Evolutionary conservation across 1,140 invertebrate genomes (phyloP), one percentile per base, ranked within the genome.

Genomic region (Episyrphus balteatus): DNA sequence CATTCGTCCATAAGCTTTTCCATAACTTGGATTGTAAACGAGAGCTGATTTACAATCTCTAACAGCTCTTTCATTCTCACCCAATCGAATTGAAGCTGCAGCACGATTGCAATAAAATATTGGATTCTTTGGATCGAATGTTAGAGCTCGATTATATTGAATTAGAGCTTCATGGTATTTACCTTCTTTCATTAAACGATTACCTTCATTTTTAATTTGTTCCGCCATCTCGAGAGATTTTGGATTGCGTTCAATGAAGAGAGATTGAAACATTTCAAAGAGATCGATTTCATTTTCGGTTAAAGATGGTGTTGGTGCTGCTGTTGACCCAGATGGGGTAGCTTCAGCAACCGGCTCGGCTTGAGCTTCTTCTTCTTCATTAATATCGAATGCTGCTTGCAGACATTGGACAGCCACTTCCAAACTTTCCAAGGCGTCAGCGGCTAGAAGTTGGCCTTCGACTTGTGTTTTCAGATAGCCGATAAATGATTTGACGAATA

Each of bases 91-190:
- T 59, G 89, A 81, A 10, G 90, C 90, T 9, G 92, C 92, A 40
- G 92, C 92, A 54, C 93, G 79, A 67, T 96, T 97, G 62, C 92
- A 92, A 70, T 88, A 96, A 69, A 86, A 96, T n/a, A 96, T 86
- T 5, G 91, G 81, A 75, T 96, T 96, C 46, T 77, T 79, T 11
- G 78, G 77, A 66, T 95, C 88, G 33, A 92, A 69, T 52, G 83
- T 74, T 51, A 96, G 89, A 13, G 92, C 92, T 53, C 81, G 81
- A 53, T 86, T 81, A 64, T 96, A 95, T 60, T 79, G 79, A 7
- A 80, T 73, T 15, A 93, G 58, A 6, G 92, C 92, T 71, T 90
- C 87, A 11, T 76, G 72, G 66, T 80, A 86, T 55, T 82, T 81
- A 34, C 84, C 81, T 34, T 75, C 72, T 62, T 88, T 90, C 86